Evolutionary conservation across 2,797 vertebrate genomes (phyloP), one percentile per base, ranked within the genome.

Genomic region (Mus caroli): DNA sequence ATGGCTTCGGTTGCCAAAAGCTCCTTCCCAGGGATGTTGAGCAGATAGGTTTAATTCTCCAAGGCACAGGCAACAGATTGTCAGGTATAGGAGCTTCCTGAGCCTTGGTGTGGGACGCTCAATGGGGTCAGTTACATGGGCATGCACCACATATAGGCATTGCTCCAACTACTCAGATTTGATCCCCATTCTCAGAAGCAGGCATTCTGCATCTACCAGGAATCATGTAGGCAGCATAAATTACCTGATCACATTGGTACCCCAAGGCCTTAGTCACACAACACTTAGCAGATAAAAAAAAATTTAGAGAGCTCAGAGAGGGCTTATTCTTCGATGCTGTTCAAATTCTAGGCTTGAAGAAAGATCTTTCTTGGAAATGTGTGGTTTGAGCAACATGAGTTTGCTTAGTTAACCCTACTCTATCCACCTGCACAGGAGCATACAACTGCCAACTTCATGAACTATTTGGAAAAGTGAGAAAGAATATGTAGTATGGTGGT

Each of bases 231-330:
- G 54, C 82, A 90, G 58, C 50, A 76, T 67, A 62, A 69, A 50
- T 76, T 77, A 13, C 67, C 76, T 94, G 80, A 73, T 62, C 34
- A 58, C 60, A 93, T n/a, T 75, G 31, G 58, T 46, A 94, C 22
- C n/a, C 26, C 17, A 79, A 79, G 73, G 75, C 6, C 64, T 92
- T 13, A 75, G 50, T 46, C 20, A 46, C 13, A 34, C 5, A 90
- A 50, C 28, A 80, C 11, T 40, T 40, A 43, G 75, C 19, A 76
- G 24, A 40, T 37, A 79, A 46, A 40, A 50, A 73, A 77, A 50
- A 50, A 12, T 50, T n/a, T 46, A 37, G 73, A 86, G 26, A 46
- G 37, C 28, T 94, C 28, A 76, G 58, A 69, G 28, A 67, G 31
- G 31, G 52, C 5, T 75, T 28, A 62, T 14, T 83, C 0, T 43